Conservation (phyloP, 2,113 vertebrate genomes). For the Aegithalos caudatus region DNA sequence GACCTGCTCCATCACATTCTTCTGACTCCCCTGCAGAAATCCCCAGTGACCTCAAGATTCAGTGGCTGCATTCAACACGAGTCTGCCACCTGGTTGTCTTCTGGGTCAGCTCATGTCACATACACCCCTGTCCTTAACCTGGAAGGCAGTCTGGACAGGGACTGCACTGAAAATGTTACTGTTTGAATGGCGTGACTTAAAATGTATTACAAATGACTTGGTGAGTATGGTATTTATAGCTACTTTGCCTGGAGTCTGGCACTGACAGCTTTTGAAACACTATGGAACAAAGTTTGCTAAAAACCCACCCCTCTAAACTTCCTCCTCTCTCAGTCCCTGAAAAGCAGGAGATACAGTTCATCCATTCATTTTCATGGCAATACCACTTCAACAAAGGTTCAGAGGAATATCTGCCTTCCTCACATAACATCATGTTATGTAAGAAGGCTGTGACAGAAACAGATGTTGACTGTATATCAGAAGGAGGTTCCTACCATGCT, state of each 20-base stretch:
- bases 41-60: neutral
- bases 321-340: too few species aligned
- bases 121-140: neutral
- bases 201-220: neutral
- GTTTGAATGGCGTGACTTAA: neutral
- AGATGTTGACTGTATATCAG: neutral
- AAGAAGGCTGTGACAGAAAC: neutral
- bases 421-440: neutral
- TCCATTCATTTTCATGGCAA: neutral
- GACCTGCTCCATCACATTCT: neutral
- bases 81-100: neutral
- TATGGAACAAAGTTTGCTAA: neutral
- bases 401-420: neutral
- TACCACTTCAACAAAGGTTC: neutral
- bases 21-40: neutral
- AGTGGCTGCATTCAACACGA: neutral
- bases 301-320: neutral
- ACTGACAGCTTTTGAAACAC: neutral
- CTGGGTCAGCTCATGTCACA: neutral
- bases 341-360: neutral
- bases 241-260: fast-evolving
- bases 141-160: neutral
- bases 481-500: neutral
- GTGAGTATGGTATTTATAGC: neutral
- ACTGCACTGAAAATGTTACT: neutral